Evolutionary conservation across 2,113 vertebrate species (phyloP).

Genomic region (Mesoclemmys tuberculata): DNA sequence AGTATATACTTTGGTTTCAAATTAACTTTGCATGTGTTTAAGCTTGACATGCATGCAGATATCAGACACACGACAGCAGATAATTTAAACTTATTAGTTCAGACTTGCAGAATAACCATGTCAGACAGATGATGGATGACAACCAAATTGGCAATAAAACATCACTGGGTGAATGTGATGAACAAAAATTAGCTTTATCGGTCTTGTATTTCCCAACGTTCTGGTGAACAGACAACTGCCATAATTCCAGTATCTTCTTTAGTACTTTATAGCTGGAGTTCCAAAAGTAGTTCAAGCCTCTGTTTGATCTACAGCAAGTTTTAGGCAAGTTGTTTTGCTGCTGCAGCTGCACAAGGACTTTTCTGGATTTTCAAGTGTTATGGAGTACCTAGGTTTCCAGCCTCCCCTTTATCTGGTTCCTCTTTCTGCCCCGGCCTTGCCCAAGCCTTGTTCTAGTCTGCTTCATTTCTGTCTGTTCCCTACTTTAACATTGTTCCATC

Average conservation of each 20-base stretch:
- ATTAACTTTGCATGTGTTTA: constrained; percentile 72
- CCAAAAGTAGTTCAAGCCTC: neutral
- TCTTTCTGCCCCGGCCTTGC: neutral
- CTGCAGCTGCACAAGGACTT: neutral
- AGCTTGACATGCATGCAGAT: constrained; percentile 50
- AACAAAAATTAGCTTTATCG: neutral
- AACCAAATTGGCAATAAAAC: neutral
- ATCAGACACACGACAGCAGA: constrained; percentile 57
- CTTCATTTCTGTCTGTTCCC: neutral
- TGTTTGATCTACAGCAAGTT: neutral
- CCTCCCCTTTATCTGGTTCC: neutral
- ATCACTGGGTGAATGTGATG: neutral
- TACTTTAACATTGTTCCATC: neutral
- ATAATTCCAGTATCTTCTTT: neutral
- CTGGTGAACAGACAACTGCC: neutral
- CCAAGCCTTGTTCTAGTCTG: neutral
- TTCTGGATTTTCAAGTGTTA: neutral
- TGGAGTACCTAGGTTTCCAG: neutral
- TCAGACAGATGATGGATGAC: constrained; percentile 32
- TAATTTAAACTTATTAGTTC: constrained; percentile 65
- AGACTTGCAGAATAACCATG: constrained; percentile 65
- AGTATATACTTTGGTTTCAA: constrained; percentile 53
- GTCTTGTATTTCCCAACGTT: neutral
- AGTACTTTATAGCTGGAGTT: neutral
- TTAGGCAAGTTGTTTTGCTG: neutral